phyloP scores from a whole-genome alignment of 2,797 vertebrate genomes.

The Sebastolobus altivelis region DNA sequence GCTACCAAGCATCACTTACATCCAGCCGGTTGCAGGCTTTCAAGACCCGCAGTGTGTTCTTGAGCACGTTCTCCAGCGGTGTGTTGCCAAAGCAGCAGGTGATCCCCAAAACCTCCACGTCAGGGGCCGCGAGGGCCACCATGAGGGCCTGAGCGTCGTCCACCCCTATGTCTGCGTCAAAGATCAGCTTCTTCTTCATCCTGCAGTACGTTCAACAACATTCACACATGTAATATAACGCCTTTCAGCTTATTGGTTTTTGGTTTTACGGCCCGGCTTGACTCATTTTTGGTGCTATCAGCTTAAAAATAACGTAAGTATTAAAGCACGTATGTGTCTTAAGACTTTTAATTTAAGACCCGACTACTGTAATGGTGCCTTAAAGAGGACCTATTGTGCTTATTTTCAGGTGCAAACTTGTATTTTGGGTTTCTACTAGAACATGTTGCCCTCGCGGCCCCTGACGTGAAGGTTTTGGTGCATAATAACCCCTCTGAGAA shows the following conservation, averaged over 20 bases:
- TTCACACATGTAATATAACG: not conserved
- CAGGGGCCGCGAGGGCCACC: conserved; percentile 84
- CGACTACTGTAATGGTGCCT: not conserved
- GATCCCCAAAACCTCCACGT: conserved; percentile 70
- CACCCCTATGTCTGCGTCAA: conserved; percentile 72
- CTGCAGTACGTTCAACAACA: not conserved
- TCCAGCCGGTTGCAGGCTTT: conserved; percentile 88
- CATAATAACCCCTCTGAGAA: no score
- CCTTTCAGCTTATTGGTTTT: not conserved
- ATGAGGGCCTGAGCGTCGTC: conserved; percentile 87
- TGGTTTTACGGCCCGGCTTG: not conserved
- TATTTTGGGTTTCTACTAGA: no score
- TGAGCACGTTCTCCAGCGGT: conserved; percentile 88
- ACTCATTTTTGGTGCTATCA: not conserved
- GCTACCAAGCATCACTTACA: conserved; percentile 15
- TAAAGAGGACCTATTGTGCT: no score
- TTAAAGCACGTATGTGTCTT: not conserved
- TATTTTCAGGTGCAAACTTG: no score
- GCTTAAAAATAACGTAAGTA: not conserved
- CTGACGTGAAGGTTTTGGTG: no score
- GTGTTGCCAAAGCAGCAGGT: conserved; percentile 90
- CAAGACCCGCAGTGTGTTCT: conserved; percentile 90
- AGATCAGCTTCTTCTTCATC: conserved; percentile 64
- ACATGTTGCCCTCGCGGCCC: no score
- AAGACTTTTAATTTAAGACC: not conserved